Conservation (phyloP, 2,888 invertebrate species). For the Belgica antarctica region DNA sequence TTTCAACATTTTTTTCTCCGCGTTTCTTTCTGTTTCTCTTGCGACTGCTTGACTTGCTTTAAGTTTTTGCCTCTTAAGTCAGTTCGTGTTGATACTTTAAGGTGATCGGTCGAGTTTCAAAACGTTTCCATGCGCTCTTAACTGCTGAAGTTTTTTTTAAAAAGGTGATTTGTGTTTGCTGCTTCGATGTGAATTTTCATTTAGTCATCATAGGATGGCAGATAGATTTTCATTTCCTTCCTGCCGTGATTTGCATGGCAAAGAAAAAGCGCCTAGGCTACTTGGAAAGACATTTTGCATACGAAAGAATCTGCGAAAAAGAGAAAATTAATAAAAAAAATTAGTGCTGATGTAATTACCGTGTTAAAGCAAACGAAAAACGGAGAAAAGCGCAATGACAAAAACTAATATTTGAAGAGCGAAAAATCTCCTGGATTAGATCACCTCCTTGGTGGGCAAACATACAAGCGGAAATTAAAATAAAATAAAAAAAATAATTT, state of each 20-base stretch:
- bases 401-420: neutral
- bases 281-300: neutral
- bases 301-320: neutral
- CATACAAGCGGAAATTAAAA: constrained; percentile 5
- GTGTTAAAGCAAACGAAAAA: no score
- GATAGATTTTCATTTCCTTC: constrained; percentile 3
- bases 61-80: constrained; percentile 29
- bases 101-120: constrained; percentile 27
- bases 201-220: no score
- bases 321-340: neutral
- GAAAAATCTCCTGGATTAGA: neutral
- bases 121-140: no score
- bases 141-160: constrained; percentile 2
- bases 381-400: neutral
- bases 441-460: neutral
- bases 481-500: constrained; percentile 34
- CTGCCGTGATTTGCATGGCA: no score
- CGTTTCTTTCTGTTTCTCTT: neutral
- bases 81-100: constrained; percentile 31
- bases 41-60: constrained; percentile 17
- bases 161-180: constrained; percentile 18
- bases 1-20: constrained; percentile 20
- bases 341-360: constrained; percentile 24
- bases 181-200: constrained; percentile 27
- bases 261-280: neutral